These are phyloP conservation scores for Hipposideros larvatus DNA, from an alignment of 2,797 vertebrate species.

Conservation along the genomic window DNA sequence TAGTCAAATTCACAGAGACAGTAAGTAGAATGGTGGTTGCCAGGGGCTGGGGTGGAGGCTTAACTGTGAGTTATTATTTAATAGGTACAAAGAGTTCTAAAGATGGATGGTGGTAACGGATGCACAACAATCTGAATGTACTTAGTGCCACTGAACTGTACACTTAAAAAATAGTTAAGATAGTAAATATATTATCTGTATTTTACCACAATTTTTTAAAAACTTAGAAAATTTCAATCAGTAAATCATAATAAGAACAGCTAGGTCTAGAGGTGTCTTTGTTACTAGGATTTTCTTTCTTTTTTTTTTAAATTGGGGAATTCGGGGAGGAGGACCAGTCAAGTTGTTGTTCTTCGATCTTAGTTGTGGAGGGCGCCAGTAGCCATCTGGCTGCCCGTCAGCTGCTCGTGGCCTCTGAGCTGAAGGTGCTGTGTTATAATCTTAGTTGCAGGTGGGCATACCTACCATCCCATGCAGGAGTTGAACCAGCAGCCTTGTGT, in stretches of 20 bases:
- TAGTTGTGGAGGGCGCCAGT: no score
- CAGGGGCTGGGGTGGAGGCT: accelerated
- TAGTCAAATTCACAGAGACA: not conserved
- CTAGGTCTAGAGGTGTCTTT: not conserved
- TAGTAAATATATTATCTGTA: not conserved
- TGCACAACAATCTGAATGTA: not conserved
- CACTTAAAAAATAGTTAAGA: not conserved
- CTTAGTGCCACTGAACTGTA: not conserved
- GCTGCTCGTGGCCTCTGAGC: no score
- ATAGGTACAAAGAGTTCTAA: not conserved
- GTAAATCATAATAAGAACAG: not conserved
- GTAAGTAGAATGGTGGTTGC: not conserved
- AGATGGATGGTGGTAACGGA: not conserved
- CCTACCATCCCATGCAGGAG: no score
- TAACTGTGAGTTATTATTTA: not conserved
- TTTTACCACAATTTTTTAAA: not conserved
- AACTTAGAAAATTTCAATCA: not conserved
- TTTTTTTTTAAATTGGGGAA: no score
- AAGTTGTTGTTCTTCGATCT: no score
- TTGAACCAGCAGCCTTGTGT: no score
- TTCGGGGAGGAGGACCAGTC: no score
- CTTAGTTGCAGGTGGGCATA: no score
- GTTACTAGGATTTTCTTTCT: not conserved
- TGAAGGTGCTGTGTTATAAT: no score
- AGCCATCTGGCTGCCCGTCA: no score